phyloP scores from a whole-genome alignment of 1,140 invertebrate genomes.

The Triops longicaudatus region DNA sequence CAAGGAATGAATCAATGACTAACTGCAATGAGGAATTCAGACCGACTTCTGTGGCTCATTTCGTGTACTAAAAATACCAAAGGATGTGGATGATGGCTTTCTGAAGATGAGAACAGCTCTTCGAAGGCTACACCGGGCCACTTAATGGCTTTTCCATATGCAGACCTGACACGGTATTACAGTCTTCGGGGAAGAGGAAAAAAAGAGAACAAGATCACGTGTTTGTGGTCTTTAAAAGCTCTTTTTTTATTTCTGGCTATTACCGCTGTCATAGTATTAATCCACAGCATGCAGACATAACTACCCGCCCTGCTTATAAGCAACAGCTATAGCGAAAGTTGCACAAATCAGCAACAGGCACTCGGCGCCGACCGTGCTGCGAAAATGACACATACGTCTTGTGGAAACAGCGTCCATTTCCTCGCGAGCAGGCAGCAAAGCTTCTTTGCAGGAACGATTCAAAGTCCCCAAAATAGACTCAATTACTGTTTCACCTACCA shows the following conservation, averaged over 20 bases:
- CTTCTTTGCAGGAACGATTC: not conserved
- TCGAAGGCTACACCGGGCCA: not conserved
- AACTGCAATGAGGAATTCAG: not conserved
- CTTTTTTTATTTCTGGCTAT: not conserved
- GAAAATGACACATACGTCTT: conserved; percentile 6
- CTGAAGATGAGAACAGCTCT: not conserved
- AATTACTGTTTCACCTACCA: conserved; percentile 5
- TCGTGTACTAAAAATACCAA: not conserved
- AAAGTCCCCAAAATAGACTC: not conserved
- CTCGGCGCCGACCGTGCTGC: not conserved
- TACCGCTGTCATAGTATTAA: not conserved
- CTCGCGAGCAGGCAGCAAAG: not conserved
- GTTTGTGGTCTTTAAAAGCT: not conserved
- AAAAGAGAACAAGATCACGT: not conserved
- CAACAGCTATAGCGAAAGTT: not conserved
- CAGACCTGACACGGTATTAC: conserved; percentile 4
- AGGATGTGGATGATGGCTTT: not conserved
- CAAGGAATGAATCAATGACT: not conserved
- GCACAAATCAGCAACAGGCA: not conserved
- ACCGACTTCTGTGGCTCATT: conserved; percentile 3
- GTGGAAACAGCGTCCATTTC: not conserved
- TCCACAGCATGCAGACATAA: not conserved
- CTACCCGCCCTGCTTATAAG: not conserved
- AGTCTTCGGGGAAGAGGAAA: not conserved
- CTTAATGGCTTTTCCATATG: conserved; percentile 15